Evolutionary conservation across 2,888 invertebrate genomes (phyloP).

Genomic region (Allygus modestus): DNA sequence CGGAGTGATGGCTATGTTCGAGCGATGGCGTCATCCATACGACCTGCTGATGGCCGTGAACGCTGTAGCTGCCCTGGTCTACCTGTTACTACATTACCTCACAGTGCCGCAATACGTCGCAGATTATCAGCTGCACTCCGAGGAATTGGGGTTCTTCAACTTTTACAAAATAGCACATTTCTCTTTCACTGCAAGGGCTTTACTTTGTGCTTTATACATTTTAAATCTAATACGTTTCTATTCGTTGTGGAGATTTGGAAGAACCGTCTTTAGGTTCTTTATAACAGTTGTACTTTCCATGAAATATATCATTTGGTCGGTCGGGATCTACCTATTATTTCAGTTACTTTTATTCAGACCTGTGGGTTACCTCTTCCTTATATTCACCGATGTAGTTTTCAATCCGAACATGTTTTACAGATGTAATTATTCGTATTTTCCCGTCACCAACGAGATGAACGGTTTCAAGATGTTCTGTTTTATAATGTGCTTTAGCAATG

Average conservation of each 20-base stretch:
- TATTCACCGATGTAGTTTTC: no score
- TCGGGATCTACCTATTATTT: neutral
- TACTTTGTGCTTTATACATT: neutral
- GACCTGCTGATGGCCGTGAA: neutral
- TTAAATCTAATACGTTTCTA: no score
- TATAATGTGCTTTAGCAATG: neutral
- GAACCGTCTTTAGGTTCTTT: no score
- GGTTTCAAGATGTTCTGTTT: neutral
- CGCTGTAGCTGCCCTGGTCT: neutral
- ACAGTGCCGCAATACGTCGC: neutral
- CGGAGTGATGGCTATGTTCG: neutral
- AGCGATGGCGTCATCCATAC: neutral
- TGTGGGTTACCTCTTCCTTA: neutral
- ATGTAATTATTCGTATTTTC: neutral
- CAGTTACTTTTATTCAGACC: neutral
- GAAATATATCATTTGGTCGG: neutral
- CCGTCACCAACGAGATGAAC: neutral
- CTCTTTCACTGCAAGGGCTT: neutral
- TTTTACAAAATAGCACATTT: neutral
- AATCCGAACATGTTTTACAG: neutral
- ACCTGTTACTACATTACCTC: neutral
- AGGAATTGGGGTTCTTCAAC: neutral
- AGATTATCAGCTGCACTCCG: neutral
- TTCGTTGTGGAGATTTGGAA: no score
- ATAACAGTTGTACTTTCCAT: no score